These are phyloP conservation scores for Leptopilina boulardi DNA, from an alignment of 1,140 invertebrate species.

Conservation along the genomic window DNA sequence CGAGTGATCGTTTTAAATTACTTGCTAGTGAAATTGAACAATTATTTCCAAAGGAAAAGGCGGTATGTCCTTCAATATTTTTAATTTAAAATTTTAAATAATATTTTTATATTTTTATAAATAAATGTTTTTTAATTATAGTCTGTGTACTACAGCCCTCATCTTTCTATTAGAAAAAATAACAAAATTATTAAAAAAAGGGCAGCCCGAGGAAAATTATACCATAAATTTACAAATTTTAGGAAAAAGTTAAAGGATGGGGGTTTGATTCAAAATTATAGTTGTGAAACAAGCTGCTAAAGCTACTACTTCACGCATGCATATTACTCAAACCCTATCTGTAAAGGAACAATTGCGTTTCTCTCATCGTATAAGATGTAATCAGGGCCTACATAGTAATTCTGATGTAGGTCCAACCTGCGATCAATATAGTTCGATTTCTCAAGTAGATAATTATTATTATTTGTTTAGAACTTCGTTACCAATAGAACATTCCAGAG, in stretches of 20 bases:
- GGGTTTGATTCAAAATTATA: not conserved
- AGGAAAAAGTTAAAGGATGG: not conserved
- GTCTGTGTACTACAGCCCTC: not conserved
- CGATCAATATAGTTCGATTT: not conserved
- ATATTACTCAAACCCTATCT: not conserved
- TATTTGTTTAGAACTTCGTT: not conserved
- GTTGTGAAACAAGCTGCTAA: not conserved
- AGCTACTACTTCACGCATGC: not conserved
- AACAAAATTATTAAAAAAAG: not conserved
- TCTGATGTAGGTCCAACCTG: not conserved
- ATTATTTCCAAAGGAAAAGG: not conserved
- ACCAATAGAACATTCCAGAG: not conserved
- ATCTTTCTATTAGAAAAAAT: not conserved
- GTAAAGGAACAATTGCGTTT: not conserved
- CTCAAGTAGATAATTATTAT: not conserved
- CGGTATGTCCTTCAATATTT: not conserved
- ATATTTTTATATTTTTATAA: too few species aligned
- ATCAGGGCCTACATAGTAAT: not conserved
- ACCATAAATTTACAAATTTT: not conserved
- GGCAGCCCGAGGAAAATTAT: not conserved
- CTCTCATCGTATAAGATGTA: not conserved
- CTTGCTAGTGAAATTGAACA: not conserved
- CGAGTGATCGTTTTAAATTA: not conserved
- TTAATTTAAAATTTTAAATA: too few species aligned
- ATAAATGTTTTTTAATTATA: not conserved